phyloP scores from a whole-genome alignment of 2,113 vertebrate genomes.

The Paramormyrops kingsleyae region DNA sequence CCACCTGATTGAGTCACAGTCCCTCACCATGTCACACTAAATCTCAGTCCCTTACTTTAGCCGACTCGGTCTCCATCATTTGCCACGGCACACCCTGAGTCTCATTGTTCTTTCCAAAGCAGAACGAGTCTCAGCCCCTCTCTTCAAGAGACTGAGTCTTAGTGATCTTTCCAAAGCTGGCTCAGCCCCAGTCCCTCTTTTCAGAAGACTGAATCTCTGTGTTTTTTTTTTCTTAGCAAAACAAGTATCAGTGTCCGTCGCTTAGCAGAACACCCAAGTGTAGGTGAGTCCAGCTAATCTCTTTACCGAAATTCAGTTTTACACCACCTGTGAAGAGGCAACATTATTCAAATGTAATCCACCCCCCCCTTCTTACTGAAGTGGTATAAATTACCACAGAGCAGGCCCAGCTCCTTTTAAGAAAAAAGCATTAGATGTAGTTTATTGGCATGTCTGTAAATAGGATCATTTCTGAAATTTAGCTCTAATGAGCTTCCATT shows the following conservation, averaged over 20 bases:
- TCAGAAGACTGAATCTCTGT: neutral
- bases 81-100: neutral
- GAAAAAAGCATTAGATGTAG: constrained; percentile 26
- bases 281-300: neutral
- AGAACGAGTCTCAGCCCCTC: neutral
- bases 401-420: neutral
- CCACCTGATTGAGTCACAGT: neutral
- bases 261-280: neutral
- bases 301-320: neutral
- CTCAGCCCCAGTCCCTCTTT: neutral
- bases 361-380: neutral
- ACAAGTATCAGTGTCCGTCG: neutral
- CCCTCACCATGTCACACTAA: neutral
- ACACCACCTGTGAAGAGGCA: neutral
- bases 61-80: neutral
- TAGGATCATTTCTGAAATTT: constrained; percentile 60
- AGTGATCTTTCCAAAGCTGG: neutral
- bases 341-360: neutral
- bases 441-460: constrained; percentile 52
- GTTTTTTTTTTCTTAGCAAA: neutral
- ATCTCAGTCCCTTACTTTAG: neutral
- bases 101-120: neutral
- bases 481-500: constrained; percentile 47
- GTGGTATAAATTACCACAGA: neutral
- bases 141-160: neutral